Percentiles rank a stretch among this genome's conserved stretches.
phyloP scores from a whole-genome alignment of 2,113 vertebrate genomes.

The Seriola rivoliana region DNA sequence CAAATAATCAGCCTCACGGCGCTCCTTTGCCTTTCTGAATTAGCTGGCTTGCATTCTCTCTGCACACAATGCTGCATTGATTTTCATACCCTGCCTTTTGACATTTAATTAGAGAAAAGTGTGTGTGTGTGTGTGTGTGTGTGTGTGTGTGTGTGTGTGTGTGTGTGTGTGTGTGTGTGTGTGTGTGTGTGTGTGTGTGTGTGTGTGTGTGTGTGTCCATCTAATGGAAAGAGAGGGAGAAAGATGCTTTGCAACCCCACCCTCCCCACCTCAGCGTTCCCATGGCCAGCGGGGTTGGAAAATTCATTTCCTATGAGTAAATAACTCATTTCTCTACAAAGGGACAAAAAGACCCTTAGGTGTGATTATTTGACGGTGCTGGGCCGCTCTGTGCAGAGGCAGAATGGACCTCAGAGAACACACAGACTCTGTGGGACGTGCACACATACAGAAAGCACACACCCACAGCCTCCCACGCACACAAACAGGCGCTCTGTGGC shows the following conservation, averaged over 20 bases:
- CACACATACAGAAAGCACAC: conserved; percentile 1
- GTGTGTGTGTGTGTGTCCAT: background rate
- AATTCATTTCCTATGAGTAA: conserved; percentile 71
- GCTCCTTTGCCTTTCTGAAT: conserved; percentile 55
- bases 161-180: background rate
- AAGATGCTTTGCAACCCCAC: conserved; percentile 44
- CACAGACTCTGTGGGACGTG: background rate
- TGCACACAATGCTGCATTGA: conserved; percentile 63
- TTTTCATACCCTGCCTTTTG: conserved; percentile 76
- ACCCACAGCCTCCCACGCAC: background rate
- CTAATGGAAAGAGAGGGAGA: conserved; percentile 21
- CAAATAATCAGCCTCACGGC: conserved; percentile 67
- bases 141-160: conserved; percentile 17
- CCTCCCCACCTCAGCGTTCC: conserved; percentile 23
- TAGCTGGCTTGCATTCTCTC: conserved; percentile 52
- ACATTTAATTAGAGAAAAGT: conserved; percentile 76
- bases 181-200: too few species aligned
- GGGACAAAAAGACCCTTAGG: conserved; percentile 41
- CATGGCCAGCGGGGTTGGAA: conserved; percentile 36
- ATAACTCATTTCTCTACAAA: conserved; percentile 68
- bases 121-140: conserved; percentile 7
- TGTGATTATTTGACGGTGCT: conserved; percentile 36
- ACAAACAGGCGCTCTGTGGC: background rate
- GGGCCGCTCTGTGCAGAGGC: conserved; percentile 14
- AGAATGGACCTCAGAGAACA: conserved; percentile 1